These are phyloP conservation scores for Pterocles orientalis DNA, from an alignment of 2,113 vertebrate genomes.

Conservation along the genomic window DNA sequence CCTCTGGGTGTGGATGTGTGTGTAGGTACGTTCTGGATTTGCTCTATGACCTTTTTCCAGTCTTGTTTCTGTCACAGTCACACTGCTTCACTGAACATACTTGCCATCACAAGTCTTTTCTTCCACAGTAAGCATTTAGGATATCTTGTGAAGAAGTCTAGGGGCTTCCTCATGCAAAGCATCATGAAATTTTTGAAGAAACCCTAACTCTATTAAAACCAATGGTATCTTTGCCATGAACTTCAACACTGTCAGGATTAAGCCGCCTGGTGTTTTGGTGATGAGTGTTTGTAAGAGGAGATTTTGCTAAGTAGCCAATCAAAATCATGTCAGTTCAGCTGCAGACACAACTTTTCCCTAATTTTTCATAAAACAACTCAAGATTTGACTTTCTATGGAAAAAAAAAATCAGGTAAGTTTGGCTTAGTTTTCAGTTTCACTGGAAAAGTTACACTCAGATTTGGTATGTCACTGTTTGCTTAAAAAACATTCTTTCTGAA, in stretches of 20 bases:
- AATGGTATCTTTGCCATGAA: neutral
- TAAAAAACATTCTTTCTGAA: slow-evolving; percentile 61
- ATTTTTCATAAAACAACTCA: neutral
- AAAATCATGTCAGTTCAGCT: neutral
- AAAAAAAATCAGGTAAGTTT: neutral
- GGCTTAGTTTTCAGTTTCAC: neutral
- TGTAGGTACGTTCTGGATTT: neutral
- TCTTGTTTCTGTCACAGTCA: neutral
- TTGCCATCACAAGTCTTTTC: neutral
- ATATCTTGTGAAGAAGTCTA: neutral
- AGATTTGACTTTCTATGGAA: slow-evolving; percentile 1
- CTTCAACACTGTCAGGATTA: neutral
- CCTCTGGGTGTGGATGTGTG: neutral
- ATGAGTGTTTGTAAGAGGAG: neutral
- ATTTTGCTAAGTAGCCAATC: neutral
- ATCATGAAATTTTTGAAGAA: neutral
- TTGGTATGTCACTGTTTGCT: slow-evolving; percentile 51
- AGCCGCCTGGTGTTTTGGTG: neutral
- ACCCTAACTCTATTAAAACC: neutral
- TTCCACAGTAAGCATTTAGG: neutral
- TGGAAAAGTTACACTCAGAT: slow-evolving; percentile 11
- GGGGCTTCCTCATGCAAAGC: neutral
- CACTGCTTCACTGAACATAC: neutral
- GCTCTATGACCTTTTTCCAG: neutral
- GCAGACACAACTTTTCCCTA: neutral